phyloP scores from a whole-genome alignment of 2,888 invertebrate genomes.

The Perithous albicinctus region DNA sequence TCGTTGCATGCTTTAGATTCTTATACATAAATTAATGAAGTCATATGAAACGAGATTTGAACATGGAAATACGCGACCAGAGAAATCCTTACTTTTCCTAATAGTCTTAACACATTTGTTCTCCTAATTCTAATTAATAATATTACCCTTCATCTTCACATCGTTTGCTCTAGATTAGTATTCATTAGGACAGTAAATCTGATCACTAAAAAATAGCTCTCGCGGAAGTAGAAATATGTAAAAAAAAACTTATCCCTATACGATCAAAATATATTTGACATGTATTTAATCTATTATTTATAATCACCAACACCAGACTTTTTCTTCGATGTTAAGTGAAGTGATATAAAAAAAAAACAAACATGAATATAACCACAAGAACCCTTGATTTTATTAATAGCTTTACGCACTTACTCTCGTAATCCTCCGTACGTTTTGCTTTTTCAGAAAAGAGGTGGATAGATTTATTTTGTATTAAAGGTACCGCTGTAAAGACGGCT shows the following conservation, averaged over 20 bases:
- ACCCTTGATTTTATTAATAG: background rate
- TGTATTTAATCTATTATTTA: no score
- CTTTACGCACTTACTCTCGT: background rate
- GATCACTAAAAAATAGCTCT: no score
- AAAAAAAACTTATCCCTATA: no score
- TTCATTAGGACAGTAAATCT: no score
- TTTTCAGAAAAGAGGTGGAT: background rate
- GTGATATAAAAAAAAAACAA: no score
- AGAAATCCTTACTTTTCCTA: background rate
- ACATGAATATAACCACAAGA: background rate
- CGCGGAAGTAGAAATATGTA: no score
- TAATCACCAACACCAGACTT: no score
- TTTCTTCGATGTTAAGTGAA: no score
- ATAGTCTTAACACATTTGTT: background rate
- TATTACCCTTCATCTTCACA: no score
- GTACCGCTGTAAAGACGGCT: background rate
- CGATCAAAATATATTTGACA: no score
- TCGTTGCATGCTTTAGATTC: background rate
- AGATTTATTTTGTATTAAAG: slow-evolving; percentile 17
- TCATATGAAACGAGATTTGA: background rate
- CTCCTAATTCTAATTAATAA: no score
- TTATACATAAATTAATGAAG: background rate
- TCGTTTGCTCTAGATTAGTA: no score
- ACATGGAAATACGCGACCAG: background rate
- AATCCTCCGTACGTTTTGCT: background rate